Evolutionary conservation across 1,140 invertebrate genomes (phyloP).

Genomic region (Hetaerina americana): DNA sequence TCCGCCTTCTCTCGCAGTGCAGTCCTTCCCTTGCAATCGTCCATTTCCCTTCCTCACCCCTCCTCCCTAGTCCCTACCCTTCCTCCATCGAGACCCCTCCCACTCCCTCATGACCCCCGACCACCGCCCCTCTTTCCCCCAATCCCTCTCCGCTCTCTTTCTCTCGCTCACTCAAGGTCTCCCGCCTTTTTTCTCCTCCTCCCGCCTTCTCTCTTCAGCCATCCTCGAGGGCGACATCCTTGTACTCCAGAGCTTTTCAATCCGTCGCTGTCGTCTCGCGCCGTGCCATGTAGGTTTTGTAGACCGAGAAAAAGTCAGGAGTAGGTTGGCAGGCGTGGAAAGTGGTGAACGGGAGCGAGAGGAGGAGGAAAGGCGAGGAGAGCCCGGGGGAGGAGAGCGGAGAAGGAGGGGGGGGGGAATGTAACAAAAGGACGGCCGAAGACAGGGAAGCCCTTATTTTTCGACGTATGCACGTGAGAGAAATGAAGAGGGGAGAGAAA

Average conservation of each 20-base stretch:
- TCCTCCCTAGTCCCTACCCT: background rate
- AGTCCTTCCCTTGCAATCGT: too few species aligned
- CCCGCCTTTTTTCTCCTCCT: background rate
- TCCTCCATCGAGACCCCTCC: too few species aligned
- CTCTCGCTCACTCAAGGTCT: too few species aligned
- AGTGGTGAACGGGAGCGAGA: background rate
- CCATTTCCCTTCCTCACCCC: too few species aligned
- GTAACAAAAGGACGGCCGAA: constrained; percentile 4
- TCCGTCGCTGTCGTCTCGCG: constrained; percentile 8
- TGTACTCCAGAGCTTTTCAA: constrained; percentile 13
- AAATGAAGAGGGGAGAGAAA: constrained; percentile 7
- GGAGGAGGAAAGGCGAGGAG: background rate
- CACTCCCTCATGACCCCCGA: background rate
- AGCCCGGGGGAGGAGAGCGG: background rate
- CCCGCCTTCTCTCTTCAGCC: background rate
- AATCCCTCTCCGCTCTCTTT: background rate
- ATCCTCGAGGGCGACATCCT: background rate
- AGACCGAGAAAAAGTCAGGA: background rate
- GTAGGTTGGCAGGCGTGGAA: constrained; percentile 8
- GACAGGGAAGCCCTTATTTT: too few species aligned
- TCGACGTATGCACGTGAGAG: constrained; percentile 4
- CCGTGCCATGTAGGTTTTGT: background rate
- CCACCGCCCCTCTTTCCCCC: background rate
- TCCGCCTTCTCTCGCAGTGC: too few species aligned
- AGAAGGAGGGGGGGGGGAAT: background rate